Conservation (phyloP, 2,888 invertebrate species). For the Argyresthia goedartella region DNA sequence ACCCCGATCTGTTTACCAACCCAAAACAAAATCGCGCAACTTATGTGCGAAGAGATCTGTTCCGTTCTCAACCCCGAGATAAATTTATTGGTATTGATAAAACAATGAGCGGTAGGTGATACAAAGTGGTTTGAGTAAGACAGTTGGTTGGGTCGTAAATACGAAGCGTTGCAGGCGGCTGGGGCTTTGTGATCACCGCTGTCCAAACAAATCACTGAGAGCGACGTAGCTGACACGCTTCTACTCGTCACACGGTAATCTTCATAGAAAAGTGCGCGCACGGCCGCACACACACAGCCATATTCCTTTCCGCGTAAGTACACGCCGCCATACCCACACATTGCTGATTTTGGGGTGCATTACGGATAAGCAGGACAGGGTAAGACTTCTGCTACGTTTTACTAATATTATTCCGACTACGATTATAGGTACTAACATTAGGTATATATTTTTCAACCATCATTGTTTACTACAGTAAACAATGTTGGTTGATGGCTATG, state of each 20-base stretch:
- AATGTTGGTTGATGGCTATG: too few species aligned
- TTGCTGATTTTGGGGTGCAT: too few species aligned
- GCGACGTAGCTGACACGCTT: background rate
- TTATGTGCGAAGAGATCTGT: slow-evolving; percentile 48
- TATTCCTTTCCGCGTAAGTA: too few species aligned
- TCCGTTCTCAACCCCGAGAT: slow-evolving; percentile 45
- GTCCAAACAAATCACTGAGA: slow-evolving; percentile 48
- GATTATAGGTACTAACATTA: background rate
- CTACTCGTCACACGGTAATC: too few species aligned
- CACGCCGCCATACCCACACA: too few species aligned
- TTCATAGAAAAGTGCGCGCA: too few species aligned
- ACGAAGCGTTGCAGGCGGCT: slow-evolving; percentile 52
- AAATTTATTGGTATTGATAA: slow-evolving; percentile 69
- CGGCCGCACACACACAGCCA: too few species aligned
- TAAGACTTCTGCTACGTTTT: too few species aligned
- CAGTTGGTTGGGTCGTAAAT: slow-evolving; percentile 65
- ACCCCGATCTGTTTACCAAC: too few species aligned
- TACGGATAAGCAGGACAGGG: too few species aligned
- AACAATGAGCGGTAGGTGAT: slow-evolving; percentile 57
- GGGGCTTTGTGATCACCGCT: slow-evolving; percentile 58
- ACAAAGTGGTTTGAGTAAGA: slow-evolving; percentile 27
- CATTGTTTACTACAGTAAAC: background rate
- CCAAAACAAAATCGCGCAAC: slow-evolving; percentile 30
- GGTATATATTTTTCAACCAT: background rate
- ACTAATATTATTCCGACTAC: background rate